Evolutionary conservation across 2,113 vertebrate genomes (phyloP).

Genomic region (Falcunculus frontatus): DNA sequence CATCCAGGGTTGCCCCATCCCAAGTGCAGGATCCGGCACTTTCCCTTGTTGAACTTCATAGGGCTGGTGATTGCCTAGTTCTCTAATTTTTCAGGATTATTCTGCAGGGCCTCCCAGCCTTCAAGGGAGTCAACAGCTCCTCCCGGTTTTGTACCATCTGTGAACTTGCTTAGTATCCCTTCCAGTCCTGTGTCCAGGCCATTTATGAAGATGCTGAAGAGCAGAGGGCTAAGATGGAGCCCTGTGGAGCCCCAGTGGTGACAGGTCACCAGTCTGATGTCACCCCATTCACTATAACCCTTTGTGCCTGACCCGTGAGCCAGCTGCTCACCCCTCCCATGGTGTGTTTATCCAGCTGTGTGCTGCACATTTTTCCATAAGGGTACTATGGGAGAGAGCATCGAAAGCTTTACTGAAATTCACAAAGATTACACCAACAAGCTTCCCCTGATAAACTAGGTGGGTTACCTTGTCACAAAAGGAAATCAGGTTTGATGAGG

Average conservation of each 20-base stretch:
- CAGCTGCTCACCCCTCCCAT: neutral
- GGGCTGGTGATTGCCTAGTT: neutral
- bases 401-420: neutral
- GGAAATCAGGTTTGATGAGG: neutral
- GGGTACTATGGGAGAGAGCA: neutral
- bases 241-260: neutral
- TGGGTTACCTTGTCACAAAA: neutral
- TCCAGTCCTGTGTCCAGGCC: neutral
- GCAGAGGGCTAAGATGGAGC: neutral
- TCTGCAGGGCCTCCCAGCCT: neutral
- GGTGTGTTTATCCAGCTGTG: neutral
- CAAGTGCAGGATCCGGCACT: neutral
- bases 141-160: neutral
- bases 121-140: fast-evolving
- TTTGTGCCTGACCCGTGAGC: neutral
- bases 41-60: neutral
- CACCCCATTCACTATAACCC: neutral
- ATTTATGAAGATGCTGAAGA: neutral
- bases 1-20: neutral
- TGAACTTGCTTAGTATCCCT: neutral
- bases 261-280: neutral
- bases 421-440: neutral
- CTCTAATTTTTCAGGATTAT: neutral
- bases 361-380: neutral
- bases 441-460: neutral